Base-by-base conservation (phyloP, 1,140 invertebrate species). In the Apis florea region DNA sequence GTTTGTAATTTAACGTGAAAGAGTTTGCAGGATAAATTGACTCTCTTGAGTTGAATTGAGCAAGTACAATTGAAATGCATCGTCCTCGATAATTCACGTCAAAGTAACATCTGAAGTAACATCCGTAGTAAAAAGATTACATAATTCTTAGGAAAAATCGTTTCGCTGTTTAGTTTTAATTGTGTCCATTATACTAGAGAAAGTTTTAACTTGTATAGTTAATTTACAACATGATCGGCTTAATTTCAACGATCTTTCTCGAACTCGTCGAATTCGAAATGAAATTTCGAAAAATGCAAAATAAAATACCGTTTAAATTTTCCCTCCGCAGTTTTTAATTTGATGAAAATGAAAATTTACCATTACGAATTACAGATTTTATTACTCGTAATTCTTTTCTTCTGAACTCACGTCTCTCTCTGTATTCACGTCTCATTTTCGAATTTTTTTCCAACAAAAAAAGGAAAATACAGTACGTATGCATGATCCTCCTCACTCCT, bases 111-210 rank as follows among this genome's bases (percentile, higher is more conserved):
- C 53, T 31, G 53, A 19, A 19, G 51, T 31, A 66, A 40, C 61
- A 70, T 79, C 76, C 76, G 67, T 68, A 24, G 68, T 68, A 53
- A 71, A 53, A n/a, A 15, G 17, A 59, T 79, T 64, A 72, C 26
- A 19, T 68, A 71, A 79, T 71, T 72, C 58, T 54, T 26, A 72
- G 68, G 58, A 49, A 71, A 71, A 63, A 9, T 72, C 10, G 68
- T 54, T 79, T 71, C 49, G 17, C 58, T 71, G 49, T 15, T 72
- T 49, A 63, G 47, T 54, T 63, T 72, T 72, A 72, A 79, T 72
- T 53, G 69, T 26, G 49, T 12, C 68, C 56, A 71, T 61, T 53
- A 15, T 49, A 15, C 6, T 40, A 19, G n/a, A 49, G 26, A 40
- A 40, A 40, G 31, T 40, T 40, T 40, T 40, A 40, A 40, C 31